These are phyloP conservation scores for Lanistes nyassanus DNA, from an alignment of 1,140 invertebrate species.

Conservation along the genomic window DNA sequence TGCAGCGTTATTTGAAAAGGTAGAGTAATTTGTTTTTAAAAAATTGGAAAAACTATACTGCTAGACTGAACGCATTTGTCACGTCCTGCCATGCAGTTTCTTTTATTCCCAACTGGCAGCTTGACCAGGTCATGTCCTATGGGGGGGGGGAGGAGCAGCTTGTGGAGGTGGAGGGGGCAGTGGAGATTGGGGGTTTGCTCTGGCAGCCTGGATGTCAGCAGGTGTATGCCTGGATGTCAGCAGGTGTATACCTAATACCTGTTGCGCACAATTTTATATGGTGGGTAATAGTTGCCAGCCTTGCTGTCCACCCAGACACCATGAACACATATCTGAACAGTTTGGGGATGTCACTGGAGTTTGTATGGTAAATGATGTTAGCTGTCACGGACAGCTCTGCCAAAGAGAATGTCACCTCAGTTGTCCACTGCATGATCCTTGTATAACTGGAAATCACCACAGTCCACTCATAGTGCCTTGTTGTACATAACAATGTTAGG, in stretches of 20 bases:
- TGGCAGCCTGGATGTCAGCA: not conserved
- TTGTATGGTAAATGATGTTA: not conserved
- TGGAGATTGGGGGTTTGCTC: not conserved
- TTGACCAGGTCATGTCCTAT: too few species aligned
- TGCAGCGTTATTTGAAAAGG: too few species aligned
- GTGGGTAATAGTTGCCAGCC: not conserved
- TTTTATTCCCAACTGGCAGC: not conserved
- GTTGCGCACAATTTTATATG: not conserved
- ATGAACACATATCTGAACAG: not conserved
- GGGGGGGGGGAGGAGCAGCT: not conserved
- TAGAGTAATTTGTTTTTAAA: too few species aligned
- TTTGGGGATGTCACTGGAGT: not conserved
- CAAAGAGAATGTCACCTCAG: slow-evolving; percentile 5
- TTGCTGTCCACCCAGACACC: not conserved
- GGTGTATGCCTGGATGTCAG: not conserved
- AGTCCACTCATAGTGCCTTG: not conserved
- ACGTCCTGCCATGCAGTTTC: not conserved
- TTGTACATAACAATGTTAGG: not conserved
- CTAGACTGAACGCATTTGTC: not conserved
- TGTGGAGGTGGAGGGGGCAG: not conserved
- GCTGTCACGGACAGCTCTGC: not conserved
- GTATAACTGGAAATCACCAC: not conserved
- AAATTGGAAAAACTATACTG: too few species aligned
- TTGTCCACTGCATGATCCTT: slow-evolving; percentile 7
- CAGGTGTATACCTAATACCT: too few species aligned